Evolutionary conservation across 2,113 vertebrate species (phyloP).

Genomic region (Dromiciops gliroides): DNA sequence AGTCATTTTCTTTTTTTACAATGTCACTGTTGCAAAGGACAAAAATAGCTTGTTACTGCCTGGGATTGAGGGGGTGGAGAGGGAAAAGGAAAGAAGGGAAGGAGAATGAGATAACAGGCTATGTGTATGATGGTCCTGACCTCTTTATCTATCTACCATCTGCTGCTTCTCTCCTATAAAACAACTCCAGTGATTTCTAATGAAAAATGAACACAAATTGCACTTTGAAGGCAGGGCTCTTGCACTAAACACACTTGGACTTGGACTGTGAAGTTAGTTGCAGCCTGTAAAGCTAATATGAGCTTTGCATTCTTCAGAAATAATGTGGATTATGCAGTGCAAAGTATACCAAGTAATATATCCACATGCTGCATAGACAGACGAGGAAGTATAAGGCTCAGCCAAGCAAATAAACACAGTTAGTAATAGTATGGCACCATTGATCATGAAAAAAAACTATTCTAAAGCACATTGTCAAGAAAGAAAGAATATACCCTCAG

Average conservation of each 20-base stretch:
- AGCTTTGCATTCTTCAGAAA: slow-evolving; percentile 48
- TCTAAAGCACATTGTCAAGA: slow-evolving; percentile 72
- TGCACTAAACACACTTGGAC: slow-evolving; percentile 51
- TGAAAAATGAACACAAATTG: slow-evolving; percentile 55
- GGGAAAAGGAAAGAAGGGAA: slow-evolving; percentile 21
- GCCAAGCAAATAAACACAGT: slow-evolving; percentile 62
- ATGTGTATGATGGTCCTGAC: slow-evolving; percentile 23
- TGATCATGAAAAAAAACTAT: slow-evolving; percentile 68
- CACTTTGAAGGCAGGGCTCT: slow-evolving; percentile 34
- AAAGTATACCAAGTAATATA: slow-evolving; percentile 20
- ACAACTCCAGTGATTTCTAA: slow-evolving; percentile 32
- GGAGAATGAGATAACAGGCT: slow-evolving; percentile 33
- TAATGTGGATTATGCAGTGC: slow-evolving; percentile 26
- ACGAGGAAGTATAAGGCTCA: slow-evolving; percentile 39
- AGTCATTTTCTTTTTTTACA: slow-evolving; percentile 76
- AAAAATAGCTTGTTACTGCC: slow-evolving; percentile 70
- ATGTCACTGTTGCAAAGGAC: slow-evolving; percentile 55
- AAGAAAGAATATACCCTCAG: slow-evolving; percentile 68
- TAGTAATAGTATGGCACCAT: slow-evolving; percentile 56
- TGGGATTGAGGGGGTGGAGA: slow-evolving; percentile 5
- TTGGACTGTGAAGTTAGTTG: slow-evolving; percentile 9
- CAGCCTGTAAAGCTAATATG: slow-evolving; percentile 35
- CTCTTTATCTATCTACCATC: background rate
- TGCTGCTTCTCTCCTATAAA: background rate
- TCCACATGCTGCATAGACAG: slow-evolving; percentile 17